Conservation (phyloP, 2,113 vertebrate species). For the Noctilio leporinus region DNA sequence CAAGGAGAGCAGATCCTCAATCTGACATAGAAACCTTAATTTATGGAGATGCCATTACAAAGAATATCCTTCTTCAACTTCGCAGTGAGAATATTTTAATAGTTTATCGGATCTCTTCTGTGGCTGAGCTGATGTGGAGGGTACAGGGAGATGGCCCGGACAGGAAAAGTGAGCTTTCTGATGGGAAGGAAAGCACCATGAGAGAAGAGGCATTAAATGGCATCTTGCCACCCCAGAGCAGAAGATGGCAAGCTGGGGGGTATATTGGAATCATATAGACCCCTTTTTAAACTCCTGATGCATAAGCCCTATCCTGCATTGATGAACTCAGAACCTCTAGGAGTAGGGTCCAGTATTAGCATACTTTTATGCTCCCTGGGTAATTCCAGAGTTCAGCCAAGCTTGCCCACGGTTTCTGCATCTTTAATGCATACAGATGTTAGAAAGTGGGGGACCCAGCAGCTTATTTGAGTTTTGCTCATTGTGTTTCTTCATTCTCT, state of each 20-base stretch:
- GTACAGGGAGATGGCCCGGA: not conserved
- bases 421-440: not conserved
- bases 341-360: not conserved
- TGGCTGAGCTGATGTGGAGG: not conserved
- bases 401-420: fast-evolving
- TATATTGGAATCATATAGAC: no score
- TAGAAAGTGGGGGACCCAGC: not conserved
- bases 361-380: not conserved
- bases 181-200: not conserved
- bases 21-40: not conserved
- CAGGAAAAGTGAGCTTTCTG: not conserved
- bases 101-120: not conserved
- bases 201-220: not conserved
- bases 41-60: not conserved
- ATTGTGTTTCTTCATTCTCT: not conserved
- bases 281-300: no score
- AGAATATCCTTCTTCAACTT: not conserved
- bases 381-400: not conserved
- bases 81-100: not conserved
- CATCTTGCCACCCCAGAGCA: not conserved
- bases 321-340: not conserved
- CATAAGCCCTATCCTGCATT: not conserved
- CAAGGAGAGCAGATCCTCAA: not conserved
- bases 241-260: not conserved
- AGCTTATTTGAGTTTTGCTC: not conserved